Percentiles rank a stretch among this genome's conserved stretches.
phyloP scores from a whole-genome alignment of 2,113 vertebrate species.

The Beaufortia kweichowensis region DNA sequence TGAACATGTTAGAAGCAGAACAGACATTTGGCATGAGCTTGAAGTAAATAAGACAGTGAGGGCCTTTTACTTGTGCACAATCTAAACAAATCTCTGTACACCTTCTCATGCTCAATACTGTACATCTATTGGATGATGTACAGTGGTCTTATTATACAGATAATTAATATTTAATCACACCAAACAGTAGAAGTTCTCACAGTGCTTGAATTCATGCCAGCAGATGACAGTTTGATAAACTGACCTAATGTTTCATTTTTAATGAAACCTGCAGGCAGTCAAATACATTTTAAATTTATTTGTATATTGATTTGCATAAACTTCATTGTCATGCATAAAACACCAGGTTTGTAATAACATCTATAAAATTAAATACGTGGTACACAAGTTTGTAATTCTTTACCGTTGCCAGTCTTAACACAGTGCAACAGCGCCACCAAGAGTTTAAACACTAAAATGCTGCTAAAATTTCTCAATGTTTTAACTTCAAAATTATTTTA shows the following conservation, averaged over 20 bases:
- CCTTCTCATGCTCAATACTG: neutral
- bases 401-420: neutral
- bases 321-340: too few species aligned
- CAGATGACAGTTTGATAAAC: slow-evolving; percentile 2
- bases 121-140: slow-evolving; percentile 39
- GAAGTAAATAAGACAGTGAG: neutral
- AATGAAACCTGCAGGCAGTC: neutral
- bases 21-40: slow-evolving; percentile 14
- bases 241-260: neutral
- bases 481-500: too few species aligned
- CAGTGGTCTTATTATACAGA: neutral
- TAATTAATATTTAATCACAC: too few species aligned
- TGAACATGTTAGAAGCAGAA: slow-evolving; percentile 45
- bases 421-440: slow-evolving; percentile 15
- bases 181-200: neutral
- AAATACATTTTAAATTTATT: neutral
- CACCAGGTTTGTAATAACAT: neutral
- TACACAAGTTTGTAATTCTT: neutral
- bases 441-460: neutral
- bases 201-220: neutral
- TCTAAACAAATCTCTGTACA: slow-evolving; percentile 9
- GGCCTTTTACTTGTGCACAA: slow-evolving; percentile 6
- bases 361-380: neutral
- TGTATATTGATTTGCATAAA: too few species aligned
- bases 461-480: too few species aligned